A percentile compares a stretch with the other conserved stretches of the same genome.
Conservation (phyloP, 2,888 invertebrate species). For the Acleris emargana region DNA sequence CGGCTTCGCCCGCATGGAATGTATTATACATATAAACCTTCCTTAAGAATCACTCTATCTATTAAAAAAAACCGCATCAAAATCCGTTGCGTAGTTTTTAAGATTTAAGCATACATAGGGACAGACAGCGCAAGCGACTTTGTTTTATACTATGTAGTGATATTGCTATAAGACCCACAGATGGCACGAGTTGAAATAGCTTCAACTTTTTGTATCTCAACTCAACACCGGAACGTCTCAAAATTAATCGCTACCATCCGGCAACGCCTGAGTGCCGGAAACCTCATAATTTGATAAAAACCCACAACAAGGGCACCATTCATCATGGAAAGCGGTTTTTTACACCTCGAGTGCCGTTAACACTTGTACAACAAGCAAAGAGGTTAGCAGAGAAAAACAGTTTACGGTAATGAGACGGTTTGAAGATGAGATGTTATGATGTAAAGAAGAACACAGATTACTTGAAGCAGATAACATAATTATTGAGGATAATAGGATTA, state of each 20-base stretch:
- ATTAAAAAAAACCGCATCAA: no score
- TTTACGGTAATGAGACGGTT: constrained; percentile 4
- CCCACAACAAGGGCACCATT: constrained; percentile 38
- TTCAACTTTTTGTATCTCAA: not conserved
- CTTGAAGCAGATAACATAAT: not conserved
- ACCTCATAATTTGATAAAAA: constrained; percentile 61
- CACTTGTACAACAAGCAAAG: constrained; percentile 11
- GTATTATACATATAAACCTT: no score
- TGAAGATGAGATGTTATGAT: not conserved
- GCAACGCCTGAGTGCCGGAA: constrained; percentile 66
- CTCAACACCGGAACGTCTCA: constrained; percentile 45
- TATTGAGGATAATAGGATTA: not conserved
- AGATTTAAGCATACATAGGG: no score
- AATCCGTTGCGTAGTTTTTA: no score
- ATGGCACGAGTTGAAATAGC: constrained; percentile 2
- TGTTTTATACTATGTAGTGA: no score
- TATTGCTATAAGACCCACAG: not conserved
- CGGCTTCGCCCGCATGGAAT: no score
- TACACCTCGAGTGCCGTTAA: constrained; percentile 28
- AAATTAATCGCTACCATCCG: constrained; percentile 72
- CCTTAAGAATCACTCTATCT: no score
- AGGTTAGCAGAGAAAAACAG: constrained; percentile 17
- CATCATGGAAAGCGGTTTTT: constrained; percentile 33
- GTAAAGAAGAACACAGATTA: no score
- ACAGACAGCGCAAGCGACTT: no score